Conservation (phyloP, 2,797 vertebrate species). For the Ispidina picta region DNA sequence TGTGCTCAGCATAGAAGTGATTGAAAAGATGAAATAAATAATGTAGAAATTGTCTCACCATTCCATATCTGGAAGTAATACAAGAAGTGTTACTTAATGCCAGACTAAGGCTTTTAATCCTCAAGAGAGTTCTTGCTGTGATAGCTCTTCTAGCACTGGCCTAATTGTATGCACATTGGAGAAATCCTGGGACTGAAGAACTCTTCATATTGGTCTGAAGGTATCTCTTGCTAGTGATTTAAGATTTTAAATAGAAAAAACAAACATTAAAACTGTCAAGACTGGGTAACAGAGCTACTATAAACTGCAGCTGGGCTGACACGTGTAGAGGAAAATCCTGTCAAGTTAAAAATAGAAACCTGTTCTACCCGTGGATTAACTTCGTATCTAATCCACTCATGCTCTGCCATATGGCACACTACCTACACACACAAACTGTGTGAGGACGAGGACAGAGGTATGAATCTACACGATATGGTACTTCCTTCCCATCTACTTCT, state of each 20-base stretch:
- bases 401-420: slow-evolving; percentile 25
- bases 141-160: not conserved
- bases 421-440: not conserved
- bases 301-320: not conserved
- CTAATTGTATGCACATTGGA: not conserved
- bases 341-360: slow-evolving; percentile 56
- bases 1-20: not conserved
- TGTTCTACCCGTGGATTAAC: slow-evolving; percentile 43
- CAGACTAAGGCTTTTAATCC: not conserved
- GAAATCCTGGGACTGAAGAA: not conserved
- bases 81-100: not conserved
- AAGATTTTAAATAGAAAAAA: slow-evolving; percentile 10
- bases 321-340: not conserved
- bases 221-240: not conserved
- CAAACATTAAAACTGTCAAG: not conserved
- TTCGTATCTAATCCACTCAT: slow-evolving; percentile 50
- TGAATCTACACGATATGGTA: not conserved
- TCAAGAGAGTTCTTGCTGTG: not conserved
- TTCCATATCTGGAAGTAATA: not conserved
- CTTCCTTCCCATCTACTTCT: not conserved
- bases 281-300: not conserved
- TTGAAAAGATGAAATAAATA: not conserved
- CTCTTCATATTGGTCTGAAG: not conserved
- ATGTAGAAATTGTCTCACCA: not conserved
- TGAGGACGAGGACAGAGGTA: not conserved